phyloP scores from a whole-genome alignment of 2,113 vertebrate species.

The Opisthocomus hoazin region DNA sequence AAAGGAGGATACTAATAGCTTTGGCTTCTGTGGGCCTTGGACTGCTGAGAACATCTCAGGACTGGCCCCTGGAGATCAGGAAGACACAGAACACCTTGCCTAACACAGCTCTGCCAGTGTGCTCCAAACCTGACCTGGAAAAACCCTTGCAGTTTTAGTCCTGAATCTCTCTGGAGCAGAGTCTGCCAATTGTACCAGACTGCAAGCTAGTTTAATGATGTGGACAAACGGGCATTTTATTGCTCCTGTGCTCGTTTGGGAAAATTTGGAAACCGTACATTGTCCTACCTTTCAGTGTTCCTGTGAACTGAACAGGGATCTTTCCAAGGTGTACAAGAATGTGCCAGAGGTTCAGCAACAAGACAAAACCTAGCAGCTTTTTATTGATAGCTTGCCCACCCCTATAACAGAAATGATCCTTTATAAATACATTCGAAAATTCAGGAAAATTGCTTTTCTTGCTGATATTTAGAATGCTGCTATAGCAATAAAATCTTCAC shows the following conservation, averaged over 20 bases:
- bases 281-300: neutral
- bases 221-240: neutral
- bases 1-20: neutral
- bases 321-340: neutral
- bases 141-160: neutral
- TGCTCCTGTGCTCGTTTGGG: neutral
- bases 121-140: neutral
- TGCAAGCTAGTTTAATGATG: neutral
- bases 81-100: neutral
- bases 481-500: neutral
- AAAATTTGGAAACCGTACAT: conserved; percentile 10
- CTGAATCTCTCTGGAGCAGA: neutral
- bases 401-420: neutral
- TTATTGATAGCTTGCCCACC: neutral
- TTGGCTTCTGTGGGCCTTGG: neutral
- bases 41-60: neutral
- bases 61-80: neutral
- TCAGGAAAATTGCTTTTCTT: neutral
- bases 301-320: neutral
- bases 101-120: neutral
- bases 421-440: neutral
- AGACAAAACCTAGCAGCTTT: neutral
- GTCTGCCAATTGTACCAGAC: neutral
- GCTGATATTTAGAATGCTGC: neutral
- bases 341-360: neutral